phyloP scores from a whole-genome alignment of 2,888 invertebrate genomes.

The Eupithecia subfuscata region DNA sequence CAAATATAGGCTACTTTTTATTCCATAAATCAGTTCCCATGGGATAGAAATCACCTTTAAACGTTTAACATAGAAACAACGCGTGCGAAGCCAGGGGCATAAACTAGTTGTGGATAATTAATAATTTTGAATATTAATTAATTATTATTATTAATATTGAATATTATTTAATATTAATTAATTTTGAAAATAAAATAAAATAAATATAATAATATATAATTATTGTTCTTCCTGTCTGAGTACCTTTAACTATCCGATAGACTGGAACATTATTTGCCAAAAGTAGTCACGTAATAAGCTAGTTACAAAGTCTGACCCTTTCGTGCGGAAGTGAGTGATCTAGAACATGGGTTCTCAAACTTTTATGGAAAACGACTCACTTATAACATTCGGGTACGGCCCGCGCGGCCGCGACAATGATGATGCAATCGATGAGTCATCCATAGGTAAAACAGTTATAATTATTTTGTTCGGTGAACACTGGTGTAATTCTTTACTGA shows the following conservation, averaged over 20 bases:
- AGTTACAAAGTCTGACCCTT: conserved; percentile 58
- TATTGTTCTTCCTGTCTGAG: background rate
- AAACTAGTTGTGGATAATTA: too few species aligned
- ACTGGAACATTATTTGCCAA: conserved; percentile 8
- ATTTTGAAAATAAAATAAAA: too few species aligned
- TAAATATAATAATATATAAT: too few species aligned
- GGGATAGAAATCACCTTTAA: too few species aligned
- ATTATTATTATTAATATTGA: too few species aligned
- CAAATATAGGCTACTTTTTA: too few species aligned
- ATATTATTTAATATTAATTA: too few species aligned
- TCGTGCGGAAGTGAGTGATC: conserved; percentile 79
- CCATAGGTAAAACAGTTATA: background rate
- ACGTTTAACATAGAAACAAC: too few species aligned
- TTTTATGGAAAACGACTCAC: background rate
- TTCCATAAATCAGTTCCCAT: too few species aligned
- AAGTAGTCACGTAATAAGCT: conserved; percentile 53
- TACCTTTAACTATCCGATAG: background rate
- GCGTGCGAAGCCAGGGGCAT: too few species aligned
- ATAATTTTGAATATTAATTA: too few species aligned
- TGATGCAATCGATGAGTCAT: background rate
- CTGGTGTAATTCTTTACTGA: too few species aligned
- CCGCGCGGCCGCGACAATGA: background rate
- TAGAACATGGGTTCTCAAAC: conserved; percentile 35
- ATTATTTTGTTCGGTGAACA: background rate
- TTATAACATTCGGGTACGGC: background rate